Conservation (phyloP, 2,113 vertebrate genomes). For the Dendrocopos noguchii region DNA sequence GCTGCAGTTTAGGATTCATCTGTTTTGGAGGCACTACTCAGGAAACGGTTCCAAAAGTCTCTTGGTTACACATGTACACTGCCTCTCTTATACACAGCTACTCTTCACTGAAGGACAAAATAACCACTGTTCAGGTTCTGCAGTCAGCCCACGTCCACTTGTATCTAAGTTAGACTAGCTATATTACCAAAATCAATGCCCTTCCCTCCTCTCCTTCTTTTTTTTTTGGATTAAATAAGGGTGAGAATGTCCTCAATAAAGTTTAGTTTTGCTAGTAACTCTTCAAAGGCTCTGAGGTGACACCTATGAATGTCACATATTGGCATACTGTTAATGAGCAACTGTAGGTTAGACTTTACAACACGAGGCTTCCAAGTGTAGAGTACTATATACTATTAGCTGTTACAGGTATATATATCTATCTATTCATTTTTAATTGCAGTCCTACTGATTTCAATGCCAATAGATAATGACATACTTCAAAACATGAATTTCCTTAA, state of each 20-base stretch:
- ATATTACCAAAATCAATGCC: background rate
- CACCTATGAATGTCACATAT: background rate
- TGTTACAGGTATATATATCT: too few species aligned
- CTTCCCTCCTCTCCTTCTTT: rapidly evolving
- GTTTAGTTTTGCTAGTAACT: background rate
- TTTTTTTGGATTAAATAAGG: background rate
- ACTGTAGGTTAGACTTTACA: background rate
- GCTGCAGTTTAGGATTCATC: background rate
- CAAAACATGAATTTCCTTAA: background rate
- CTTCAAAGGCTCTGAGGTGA: background rate
- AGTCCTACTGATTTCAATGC: background rate
- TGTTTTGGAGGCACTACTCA: background rate
- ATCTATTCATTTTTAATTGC: background rate
- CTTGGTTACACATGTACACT: rapidly evolving
- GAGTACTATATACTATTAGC: background rate
- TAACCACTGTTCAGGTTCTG: background rate
- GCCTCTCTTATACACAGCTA: background rate
- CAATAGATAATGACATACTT: background rate
- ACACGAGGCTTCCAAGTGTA: background rate
- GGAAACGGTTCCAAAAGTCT: background rate
- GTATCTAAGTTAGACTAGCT: background rate
- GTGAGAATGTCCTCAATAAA: background rate
- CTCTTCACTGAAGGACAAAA: background rate
- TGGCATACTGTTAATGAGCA: background rate
- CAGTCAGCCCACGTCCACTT: background rate